Conservation (phyloP, 2,113 vertebrate species). For the Indri indri region DNA sequence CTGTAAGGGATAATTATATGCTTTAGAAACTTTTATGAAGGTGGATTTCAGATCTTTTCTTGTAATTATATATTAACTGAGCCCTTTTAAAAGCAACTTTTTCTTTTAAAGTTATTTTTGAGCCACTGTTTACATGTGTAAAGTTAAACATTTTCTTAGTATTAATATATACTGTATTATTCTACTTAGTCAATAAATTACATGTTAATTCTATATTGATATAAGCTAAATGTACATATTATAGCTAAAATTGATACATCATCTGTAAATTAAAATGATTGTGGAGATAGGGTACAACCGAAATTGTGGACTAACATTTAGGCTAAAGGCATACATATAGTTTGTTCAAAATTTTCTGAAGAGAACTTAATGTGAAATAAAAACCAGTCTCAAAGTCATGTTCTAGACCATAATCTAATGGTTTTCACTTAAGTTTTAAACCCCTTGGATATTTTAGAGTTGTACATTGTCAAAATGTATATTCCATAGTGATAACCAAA, state of each 20-base stretch:
- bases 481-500: background rate
- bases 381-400: background rate
- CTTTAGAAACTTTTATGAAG: slow-evolving; percentile 16
- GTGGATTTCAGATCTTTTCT: slow-evolving; percentile 17
- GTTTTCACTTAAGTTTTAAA: slow-evolving; percentile 19
- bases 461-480: background rate
- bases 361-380: slow-evolving; percentile 21
- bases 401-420: background rate
- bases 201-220: background rate
- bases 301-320: slow-evolving; percentile 35
- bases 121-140: slow-evolving; percentile 30
- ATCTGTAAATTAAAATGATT: slow-evolving; percentile 32
- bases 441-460: background rate
- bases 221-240: slow-evolving; percentile 10
- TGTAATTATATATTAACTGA: slow-evolving; percentile 21
- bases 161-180: background rate
- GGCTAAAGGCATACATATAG: background rate
- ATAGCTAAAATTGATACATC: slow-evolving; percentile 6
- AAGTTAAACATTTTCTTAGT: slow-evolving; percentile 57
- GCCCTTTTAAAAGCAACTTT: slow-evolving; percentile 42
- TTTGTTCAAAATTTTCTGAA: slow-evolving; percentile 37
- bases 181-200: slow-evolving; percentile 24
- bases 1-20: background rate
- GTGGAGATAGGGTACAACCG: background rate
- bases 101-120: slow-evolving; percentile 43